Base-by-base conservation (phyloP, 2,797 vertebrate genomes). In the Enteromius mattozi region DNA sequence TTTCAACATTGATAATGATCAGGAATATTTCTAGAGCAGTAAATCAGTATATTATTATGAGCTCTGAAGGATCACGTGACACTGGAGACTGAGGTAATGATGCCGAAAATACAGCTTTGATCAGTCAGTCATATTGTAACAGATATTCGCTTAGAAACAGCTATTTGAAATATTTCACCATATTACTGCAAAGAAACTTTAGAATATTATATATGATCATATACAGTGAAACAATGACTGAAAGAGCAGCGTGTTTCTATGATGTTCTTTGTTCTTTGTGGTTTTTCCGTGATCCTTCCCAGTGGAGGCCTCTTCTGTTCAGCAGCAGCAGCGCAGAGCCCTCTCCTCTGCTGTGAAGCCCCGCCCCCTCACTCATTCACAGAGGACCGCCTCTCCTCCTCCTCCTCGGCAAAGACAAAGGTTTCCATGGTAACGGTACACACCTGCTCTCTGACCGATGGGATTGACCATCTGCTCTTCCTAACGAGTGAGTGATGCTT, bases 401-500 rank as follows among this genome's bases (percentile, higher is more conserved):
- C 81, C 84, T 81, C 63, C 85, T 88, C 78, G 63, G 79, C 76
- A 7, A 30, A 91, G 89, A 95, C 94, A 95, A 94, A 94, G 92
- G 94, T 94, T 94, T 89, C 95, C 87, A 94, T 92, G 92, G 93
- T 75, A 92, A 94, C 93, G 27, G 82, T 90, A 93, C 86, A 93
- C 89, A 91, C 90, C 91, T 91, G 91, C 81, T 69, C 71, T 74
- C 35, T 72, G 83, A 79, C 88, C 78, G 56, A 78, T 33, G 24
- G 72, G 70, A 72, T 72, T 30, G 12, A 35, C 71, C 45, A 88
- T 86, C 78, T 83, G 37, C 35, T 68, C 33, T 3, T 42, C 2
- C 42, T 69, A 7, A 63, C 13, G 51, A 72, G 27, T 9, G 35
- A 27, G 17, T 7, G 10, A 9, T 8, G 17, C 21, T 4, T 40